Evolutionary conservation across 2,113 vertebrate species (phyloP).

Genomic region (Protobothrops mucrosquamatus): DNA sequence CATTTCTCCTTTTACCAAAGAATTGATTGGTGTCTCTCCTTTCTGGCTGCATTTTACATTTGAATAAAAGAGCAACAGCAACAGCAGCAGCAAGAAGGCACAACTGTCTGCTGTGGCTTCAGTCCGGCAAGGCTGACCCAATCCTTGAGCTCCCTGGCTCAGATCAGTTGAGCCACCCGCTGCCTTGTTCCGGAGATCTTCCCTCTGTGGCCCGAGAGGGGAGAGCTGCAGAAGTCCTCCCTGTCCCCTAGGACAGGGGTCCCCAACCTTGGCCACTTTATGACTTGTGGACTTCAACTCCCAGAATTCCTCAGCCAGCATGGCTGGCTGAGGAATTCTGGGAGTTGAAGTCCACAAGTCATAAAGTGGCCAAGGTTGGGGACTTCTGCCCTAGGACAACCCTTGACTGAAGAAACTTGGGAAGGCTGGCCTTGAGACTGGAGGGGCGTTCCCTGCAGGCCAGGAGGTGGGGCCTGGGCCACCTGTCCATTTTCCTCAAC

Average conservation of each 20-base stretch:
- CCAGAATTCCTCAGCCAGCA: too few relatives aligned
- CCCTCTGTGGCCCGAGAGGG: not conserved
- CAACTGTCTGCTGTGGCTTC: constrained; percentile 27
- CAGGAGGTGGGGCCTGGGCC: not conserved
- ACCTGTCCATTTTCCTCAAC: not conserved
- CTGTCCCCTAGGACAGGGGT: not conserved
- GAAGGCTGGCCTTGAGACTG: not conserved
- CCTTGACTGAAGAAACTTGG: not conserved
- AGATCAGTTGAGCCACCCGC: not conserved
- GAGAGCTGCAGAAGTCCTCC: not conserved
- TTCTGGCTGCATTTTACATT: constrained; percentile 75
- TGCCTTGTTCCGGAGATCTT: not conserved
- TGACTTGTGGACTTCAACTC: too few relatives aligned
- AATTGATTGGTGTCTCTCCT: constrained; percentile 77
- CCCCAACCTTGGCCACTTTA: too few relatives aligned
- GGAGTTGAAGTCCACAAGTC: too few relatives aligned
- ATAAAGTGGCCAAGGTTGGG: too few relatives aligned
- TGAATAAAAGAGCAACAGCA: constrained; percentile 70
- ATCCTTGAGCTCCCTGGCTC: not conserved
- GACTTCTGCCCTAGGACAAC: not conserved
- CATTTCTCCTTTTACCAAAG: constrained; percentile 75
- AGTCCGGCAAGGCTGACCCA: constrained; percentile 19
- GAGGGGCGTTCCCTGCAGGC: not conserved
- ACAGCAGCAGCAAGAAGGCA: constrained; percentile 34
- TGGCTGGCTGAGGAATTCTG: too few relatives aligned